Evolutionary conservation across 2,113 vertebrate genomes (phyloP).

Genomic region (Malurus cyaneus): DNA sequence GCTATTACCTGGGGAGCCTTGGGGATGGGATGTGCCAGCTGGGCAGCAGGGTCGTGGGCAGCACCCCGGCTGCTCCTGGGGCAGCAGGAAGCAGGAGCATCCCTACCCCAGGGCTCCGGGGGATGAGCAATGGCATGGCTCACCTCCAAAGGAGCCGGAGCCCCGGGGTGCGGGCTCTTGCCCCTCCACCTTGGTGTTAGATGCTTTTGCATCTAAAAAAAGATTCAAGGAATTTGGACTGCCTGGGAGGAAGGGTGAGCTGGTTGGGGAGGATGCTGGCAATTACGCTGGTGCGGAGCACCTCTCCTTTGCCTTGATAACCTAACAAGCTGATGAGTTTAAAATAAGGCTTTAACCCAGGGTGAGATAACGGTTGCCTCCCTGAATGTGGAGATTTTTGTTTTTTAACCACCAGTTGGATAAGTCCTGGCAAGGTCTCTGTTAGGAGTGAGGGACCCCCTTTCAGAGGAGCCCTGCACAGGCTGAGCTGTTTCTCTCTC

Average conservation of each 20-base stretch:
- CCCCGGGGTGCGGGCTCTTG: neutral
- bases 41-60: neutral
- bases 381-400: neutral
- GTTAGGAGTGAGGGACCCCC: neutral
- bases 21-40: neutral
- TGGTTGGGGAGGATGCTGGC: neutral
- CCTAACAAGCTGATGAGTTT: neutral
- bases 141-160: neutral
- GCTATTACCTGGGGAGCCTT: neutral
- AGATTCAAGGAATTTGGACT: slow-evolving; percentile 25
- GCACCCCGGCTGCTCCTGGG: neutral
- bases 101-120: neutral
- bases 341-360: neutral
- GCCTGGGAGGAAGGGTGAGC: neutral
- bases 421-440: neutral
- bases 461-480: neutral
- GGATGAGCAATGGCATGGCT: slow-evolving; percentile 33
- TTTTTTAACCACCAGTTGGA: neutral
- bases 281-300: neutral
- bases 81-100: slow-evolving; percentile 15
- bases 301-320: neutral
- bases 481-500: neutral
- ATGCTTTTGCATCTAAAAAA: neutral
- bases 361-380: slow-evolving; percentile 12
- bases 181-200: neutral